phyloP scores from a whole-genome alignment of 2,113 vertebrate genomes.

The Bettongia penicillata region DNA sequence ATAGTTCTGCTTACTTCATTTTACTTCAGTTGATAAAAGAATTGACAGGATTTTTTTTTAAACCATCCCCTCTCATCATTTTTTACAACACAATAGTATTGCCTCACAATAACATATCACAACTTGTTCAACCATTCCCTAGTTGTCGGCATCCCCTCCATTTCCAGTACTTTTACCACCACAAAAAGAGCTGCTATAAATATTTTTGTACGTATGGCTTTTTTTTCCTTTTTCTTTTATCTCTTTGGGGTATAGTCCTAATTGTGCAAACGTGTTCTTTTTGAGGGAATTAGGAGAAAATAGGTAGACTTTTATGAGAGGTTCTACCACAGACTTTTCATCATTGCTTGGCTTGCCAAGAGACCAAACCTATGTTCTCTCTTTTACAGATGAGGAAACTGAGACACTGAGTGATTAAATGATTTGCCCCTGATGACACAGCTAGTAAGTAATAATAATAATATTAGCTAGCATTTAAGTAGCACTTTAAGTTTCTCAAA shows the following conservation, averaged over 20 bases:
- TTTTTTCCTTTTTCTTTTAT: no score
- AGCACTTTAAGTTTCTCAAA: not conserved
- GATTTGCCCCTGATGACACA: not conserved
- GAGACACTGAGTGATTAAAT: not conserved
- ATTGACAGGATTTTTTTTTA: not conserved
- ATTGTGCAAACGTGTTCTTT: no score
- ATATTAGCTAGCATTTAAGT: not conserved
- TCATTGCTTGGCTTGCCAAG: not conserved
- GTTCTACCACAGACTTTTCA: not conserved
- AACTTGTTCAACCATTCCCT: not conserved
- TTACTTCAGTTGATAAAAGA: not conserved
- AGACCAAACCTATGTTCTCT: not conserved
- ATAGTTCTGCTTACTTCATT: not conserved
- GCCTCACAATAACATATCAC: not conserved
- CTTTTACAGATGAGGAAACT: slow-evolving; percentile 1
- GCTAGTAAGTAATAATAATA: not conserved
- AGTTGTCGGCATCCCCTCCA: no score
- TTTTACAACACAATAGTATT: not conserved
- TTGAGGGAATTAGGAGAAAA: no score
- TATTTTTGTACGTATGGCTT: no score
- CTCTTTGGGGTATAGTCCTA: no score
- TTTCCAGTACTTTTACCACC: no score
- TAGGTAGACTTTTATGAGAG: no score
- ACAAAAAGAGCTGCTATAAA: no score
- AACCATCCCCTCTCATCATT: not conserved